A percentile compares a stretch with the other conserved stretches of the same genome.
phyloP scores from a whole-genome alignment of 2,113 vertebrate species.

The Eclectus roratus region DNA sequence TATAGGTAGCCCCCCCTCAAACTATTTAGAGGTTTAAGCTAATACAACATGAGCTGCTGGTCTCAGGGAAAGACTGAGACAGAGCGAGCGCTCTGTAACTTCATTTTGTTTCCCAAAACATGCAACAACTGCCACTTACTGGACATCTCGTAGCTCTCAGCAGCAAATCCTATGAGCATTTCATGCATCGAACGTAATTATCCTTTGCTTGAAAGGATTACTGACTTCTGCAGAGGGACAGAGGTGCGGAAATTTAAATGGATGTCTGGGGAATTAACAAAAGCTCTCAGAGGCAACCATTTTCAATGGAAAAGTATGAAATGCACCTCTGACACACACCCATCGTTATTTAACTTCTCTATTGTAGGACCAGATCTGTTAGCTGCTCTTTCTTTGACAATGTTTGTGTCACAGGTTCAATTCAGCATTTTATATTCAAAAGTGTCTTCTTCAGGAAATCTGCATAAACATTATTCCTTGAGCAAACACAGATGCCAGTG shows the following conservation, averaged over 20 bases:
- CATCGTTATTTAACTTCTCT: neutral
- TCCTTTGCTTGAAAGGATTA: constrained; percentile 7
- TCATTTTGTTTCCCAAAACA: neutral
- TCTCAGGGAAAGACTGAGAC: rapidly evolving
- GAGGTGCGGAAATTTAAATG: neutral
- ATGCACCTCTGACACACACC: neutral
- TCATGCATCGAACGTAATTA: neutral
- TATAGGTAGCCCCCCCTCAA: neutral
- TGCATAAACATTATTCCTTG: neutral
- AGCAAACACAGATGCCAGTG: neutral
- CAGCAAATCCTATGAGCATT: neutral
- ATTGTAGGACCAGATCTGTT: neutral
- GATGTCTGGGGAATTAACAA: neutral
- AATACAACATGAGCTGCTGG: neutral
- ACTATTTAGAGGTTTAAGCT: neutral
- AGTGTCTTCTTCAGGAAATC: neutral
- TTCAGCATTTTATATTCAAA: neutral
- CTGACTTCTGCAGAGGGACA: neutral
- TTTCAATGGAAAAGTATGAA: neutral
- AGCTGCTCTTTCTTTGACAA: neutral
- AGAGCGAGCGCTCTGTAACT: neutral
- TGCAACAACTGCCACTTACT: neutral
- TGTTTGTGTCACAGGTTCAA: neutral
- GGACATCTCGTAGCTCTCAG: neutral
- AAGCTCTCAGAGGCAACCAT: neutral